These are phyloP conservation scores for Paratrypauchen microcephalus DNA, from an alignment of 2,797 vertebrate genomes.

Conservation along the genomic window DNA sequence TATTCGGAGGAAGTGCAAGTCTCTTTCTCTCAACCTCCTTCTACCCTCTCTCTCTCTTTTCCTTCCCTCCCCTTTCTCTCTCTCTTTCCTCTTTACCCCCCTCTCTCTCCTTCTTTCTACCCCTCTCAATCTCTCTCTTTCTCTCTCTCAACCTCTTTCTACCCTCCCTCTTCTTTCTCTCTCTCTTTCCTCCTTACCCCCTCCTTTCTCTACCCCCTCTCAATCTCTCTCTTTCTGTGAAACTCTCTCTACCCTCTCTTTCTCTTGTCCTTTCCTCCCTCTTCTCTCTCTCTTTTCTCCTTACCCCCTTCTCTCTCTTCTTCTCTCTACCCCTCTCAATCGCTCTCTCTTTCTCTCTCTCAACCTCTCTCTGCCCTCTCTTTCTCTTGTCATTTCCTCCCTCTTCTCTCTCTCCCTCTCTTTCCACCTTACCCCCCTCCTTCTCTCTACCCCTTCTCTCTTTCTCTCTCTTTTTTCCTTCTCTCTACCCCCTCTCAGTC, in stretches of 20 bases:
- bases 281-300: slow-evolving; percentile 29
- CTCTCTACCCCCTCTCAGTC: slow-evolving; percentile 5
- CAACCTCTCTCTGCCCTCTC: neutral
- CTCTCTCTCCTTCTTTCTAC: no score
- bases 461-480: slow-evolving; percentile 6
- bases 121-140: no score
- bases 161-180: neutral
- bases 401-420: slow-evolving; percentile 13
- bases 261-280: slow-evolving; percentile 5
- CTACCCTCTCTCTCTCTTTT: no score
- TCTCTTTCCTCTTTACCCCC: slow-evolving; percentile 22
- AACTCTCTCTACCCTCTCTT: slow-evolving; percentile 1
- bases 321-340: no score
- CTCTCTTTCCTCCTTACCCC: neutral
- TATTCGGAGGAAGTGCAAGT: no score
- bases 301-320: slow-evolving; percentile 18
- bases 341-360: no score
- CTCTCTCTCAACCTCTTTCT: slow-evolving; percentile 20
- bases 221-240: neutral
- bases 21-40: no score
- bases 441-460: slow-evolving; percentile 20
- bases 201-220: slow-evolving; percentile 24
- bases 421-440: neutral
- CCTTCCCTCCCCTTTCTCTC: slow-evolving; percentile 17
- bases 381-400: slow-evolving; percentile 5